Percentiles rank a stretch among this genome's conserved stretches.
Evolutionary conservation across 2,113 vertebrate species (phyloP).

Genomic region (Callocephalon fimbriatum): DNA sequence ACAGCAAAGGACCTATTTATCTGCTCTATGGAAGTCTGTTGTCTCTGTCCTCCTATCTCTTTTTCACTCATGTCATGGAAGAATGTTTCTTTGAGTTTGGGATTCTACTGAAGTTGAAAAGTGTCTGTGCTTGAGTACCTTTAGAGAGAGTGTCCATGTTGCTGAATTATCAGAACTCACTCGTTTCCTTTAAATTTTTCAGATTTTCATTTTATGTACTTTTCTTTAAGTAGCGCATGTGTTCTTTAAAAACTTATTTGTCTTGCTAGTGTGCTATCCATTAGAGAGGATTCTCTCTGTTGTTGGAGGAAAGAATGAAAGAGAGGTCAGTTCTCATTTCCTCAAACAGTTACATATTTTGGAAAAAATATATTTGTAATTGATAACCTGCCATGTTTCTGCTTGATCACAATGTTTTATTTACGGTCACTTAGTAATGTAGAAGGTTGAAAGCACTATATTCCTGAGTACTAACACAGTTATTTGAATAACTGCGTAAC

Average conservation of each 20-base stretch:
- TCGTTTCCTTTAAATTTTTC: not conserved
- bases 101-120: not conserved
- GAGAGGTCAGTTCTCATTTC: not conserved
- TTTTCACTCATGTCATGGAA: not conserved
- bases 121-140: not conserved
- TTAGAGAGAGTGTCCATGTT: fast-evolving
- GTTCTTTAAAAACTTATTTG: not conserved
- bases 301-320: not conserved
- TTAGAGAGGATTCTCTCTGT: not conserved
- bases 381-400: not conserved
- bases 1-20: not conserved
- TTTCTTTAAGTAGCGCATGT: not conserved
- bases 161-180: not conserved
- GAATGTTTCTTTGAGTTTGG: not conserved
- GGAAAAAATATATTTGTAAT: not conserved
- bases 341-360: not conserved
- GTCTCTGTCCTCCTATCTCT: not conserved
- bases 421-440: not conserved
- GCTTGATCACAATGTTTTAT: not conserved
- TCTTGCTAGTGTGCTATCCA: not conserved
- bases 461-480: not conserved
- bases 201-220: not conserved
- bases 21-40: not conserved
- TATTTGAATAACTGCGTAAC: not conserved
- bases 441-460: not conserved